phyloP scores from a whole-genome alignment of 2,113 vertebrate genomes.

The Dasyprocta punctata region DNA sequence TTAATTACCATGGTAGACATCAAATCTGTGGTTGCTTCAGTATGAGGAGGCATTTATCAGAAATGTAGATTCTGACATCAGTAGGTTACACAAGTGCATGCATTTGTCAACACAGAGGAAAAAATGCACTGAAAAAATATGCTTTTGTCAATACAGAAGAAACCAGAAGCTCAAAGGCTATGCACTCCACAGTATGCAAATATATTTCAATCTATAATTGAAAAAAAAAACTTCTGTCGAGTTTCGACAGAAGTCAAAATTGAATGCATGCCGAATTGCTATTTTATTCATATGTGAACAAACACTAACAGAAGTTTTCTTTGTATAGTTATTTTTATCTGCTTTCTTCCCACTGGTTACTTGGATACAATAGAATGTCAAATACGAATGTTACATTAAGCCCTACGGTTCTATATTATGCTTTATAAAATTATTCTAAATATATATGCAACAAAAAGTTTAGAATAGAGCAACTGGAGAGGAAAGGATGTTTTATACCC shows the following conservation, averaged over 20 bases:
- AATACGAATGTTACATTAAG: background rate
- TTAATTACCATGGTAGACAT: background rate
- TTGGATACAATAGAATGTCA: background rate
- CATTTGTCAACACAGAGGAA: background rate
- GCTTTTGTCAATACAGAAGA: background rate
- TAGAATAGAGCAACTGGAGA: background rate
- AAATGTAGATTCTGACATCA: background rate
- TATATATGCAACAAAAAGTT: background rate
- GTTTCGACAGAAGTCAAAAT: background rate
- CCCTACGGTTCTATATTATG: background rate
- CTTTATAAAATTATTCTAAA: conserved; percentile 15
- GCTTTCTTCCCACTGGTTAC: background rate
- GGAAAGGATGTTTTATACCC: background rate
- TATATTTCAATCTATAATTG: background rate
- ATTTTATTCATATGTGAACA: background rate
- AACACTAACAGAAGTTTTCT: background rate
- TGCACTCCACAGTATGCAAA: background rate
- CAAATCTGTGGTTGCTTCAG: background rate
- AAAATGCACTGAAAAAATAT: background rate
- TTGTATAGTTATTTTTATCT: background rate
- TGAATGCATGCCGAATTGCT: background rate
- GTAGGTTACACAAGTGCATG: background rate
- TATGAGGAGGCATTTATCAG: no score
- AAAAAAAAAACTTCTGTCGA: background rate
- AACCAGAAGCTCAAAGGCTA: background rate